Evolutionary conservation across 2,113 vertebrate genomes (phyloP).

Genomic region (Sylvilagus bachmani): DNA sequence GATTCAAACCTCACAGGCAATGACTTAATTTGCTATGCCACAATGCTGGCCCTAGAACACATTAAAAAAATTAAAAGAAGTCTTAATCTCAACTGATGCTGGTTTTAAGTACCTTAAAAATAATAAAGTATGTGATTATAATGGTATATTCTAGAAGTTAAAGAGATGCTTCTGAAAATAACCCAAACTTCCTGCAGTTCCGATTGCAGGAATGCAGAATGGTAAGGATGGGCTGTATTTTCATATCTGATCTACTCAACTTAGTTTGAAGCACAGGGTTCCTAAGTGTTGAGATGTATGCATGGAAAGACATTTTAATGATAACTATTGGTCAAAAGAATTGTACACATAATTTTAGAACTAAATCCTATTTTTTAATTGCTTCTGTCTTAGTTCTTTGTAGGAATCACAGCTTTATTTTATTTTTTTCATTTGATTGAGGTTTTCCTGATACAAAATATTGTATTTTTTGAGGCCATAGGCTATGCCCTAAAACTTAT

Average conservation of each 20-base stretch:
- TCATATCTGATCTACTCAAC: neutral
- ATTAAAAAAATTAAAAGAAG: neutral
- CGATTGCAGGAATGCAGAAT: neutral
- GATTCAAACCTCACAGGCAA: too few species aligned
- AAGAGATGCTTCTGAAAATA: constrained; percentile 56
- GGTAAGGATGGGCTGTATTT: constrained; percentile 18
- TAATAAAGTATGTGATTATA: neutral
- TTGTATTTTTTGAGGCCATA: neutral
- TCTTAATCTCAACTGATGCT: neutral
- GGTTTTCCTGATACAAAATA: neutral
- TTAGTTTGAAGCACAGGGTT: neutral
- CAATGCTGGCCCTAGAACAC: too few species aligned
- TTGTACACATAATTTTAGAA: neutral
- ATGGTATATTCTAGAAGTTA: constrained; percentile 43
- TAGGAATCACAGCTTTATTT: neutral
- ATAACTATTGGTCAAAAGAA: neutral
- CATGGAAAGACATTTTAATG: neutral
- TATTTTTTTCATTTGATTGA: neutral
- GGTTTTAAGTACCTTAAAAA: constrained; percentile 18
- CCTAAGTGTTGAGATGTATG: neutral
- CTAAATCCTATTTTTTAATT: neutral
- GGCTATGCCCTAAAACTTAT: neutral
- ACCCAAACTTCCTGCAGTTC: constrained; percentile 14
- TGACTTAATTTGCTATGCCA: too few species aligned
- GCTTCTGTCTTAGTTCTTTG: neutral